Percentiles rank a stretch among this genome's conserved stretches.
These are phyloP conservation scores for Melolontha melolontha DNA, from an alignment of 2,888 invertebrate genomes.

Conservation along the genomic window DNA sequence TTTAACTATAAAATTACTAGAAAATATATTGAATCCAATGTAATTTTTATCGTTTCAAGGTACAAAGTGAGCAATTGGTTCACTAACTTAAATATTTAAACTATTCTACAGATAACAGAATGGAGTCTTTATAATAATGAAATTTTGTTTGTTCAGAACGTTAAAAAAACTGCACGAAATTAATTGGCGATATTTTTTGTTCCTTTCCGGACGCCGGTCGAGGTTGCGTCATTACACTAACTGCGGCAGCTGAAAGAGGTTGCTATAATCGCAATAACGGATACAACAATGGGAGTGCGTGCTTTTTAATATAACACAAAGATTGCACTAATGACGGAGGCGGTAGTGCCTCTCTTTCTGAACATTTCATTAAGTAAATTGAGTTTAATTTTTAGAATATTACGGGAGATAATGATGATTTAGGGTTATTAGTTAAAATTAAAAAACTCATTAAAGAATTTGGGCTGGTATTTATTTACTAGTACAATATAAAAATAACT, in stretches of 20 bases:
- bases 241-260: conserved; percentile 6
- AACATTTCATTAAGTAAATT: conserved; percentile 25
- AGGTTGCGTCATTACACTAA: conserved; percentile 8
- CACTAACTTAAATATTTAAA: no score
- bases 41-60: no score
- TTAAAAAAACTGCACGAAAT: conserved; percentile 21
- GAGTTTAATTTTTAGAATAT: conserved; percentile 29
- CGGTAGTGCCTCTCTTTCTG: conserved; percentile 1
- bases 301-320: conserved; percentile 32
- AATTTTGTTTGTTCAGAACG: conserved; percentile 9
- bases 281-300: conserved; percentile 18
- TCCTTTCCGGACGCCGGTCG: conserved; percentile 4
- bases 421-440: conserved; percentile 8
- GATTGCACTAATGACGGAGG: conserved; percentile 22
- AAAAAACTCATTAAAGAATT: no score
- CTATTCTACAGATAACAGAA: no score
- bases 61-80: no score
- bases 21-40: no score
- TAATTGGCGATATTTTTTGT: conserved; percentile 13
- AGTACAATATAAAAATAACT: no score
- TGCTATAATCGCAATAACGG: conserved; percentile 17
- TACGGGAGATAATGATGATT: conserved; percentile 17
- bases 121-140: no score
- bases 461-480: no score
- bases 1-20: no score